Conservation (phyloP, 37 sponge, comb jelly and placozoan genomes). For the Agelas oroides region DNA sequence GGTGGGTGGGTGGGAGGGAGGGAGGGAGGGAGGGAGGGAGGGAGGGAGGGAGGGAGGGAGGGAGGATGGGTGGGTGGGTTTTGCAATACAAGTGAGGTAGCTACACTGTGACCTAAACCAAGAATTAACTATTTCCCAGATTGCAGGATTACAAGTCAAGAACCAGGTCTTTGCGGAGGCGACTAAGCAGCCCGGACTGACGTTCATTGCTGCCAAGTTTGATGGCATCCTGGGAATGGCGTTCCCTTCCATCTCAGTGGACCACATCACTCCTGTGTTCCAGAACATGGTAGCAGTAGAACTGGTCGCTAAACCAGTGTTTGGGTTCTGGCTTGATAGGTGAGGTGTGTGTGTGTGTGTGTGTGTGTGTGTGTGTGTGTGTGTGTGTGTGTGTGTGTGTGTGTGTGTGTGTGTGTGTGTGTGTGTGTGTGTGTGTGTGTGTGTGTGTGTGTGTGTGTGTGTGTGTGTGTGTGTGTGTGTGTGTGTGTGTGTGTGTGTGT, state of each 20-base stretch:
- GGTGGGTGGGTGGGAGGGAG: too few species aligned
- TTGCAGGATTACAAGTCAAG: slow-evolving; percentile 46
- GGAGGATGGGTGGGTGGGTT: too few species aligned
- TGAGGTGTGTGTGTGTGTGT: slow-evolving; percentile 3
- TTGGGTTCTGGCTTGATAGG: slow-evolving; percentile 89
- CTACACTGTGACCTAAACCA: too few species aligned
- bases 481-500: too few species aligned
- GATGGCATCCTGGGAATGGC: slow-evolving; percentile 97
- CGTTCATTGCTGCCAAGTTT: slow-evolving; percentile 96
- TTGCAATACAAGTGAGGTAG: too few species aligned
- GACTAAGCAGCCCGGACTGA: slow-evolving; percentile 80
- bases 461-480: too few species aligned
- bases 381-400: slow-evolving; percentile 6
- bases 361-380: slow-evolving; percentile 4
- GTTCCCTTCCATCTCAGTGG: slow-evolving; percentile 79
- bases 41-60: too few species aligned
- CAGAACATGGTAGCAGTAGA: slow-evolving; percentile 78
- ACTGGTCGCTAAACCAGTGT: slow-evolving; percentile 69
- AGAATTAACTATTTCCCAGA: too few species aligned
- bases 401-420: slow-evolving; percentile 15
- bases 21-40: too few species aligned
- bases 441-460: slow-evolving; percentile 16
- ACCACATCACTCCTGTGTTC: slow-evolving; percentile 78
- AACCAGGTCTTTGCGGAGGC: slow-evolving; percentile 90
- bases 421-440: slow-evolving; percentile 4